A percentile compares a stretch with the other conserved stretches of the same genome.
These are phyloP conservation scores for Apodemus speciosus DNA, from an alignment of 2,113 vertebrate species.

Conservation along the genomic window DNA sequence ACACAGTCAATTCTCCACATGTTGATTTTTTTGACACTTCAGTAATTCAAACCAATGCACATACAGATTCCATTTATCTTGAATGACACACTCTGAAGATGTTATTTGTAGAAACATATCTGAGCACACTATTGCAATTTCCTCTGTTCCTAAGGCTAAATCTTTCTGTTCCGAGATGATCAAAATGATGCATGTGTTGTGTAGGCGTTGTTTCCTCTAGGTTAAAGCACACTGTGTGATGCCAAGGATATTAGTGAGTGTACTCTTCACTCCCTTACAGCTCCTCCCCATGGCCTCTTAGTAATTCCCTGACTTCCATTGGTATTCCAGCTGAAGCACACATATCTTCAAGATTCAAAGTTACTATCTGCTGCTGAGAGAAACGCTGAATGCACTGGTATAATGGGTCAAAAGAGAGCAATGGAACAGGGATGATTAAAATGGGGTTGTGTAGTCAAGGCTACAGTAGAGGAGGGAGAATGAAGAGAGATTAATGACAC, in stretches of 20 bases:
- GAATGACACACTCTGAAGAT: background rate
- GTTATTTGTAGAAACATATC: background rate
- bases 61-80: conserved; percentile 44
- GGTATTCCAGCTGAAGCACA: too few species aligned
- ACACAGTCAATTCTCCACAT: conserved; percentile 39
- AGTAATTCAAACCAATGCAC: conserved; percentile 22
- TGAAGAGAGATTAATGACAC: background rate
- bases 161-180: conserved; percentile 13
- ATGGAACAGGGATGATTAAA: background rate
- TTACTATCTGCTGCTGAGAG: background rate
- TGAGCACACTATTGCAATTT: background rate
- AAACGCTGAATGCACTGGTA: background rate
- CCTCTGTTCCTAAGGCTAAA: background rate
- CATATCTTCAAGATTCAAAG: background rate
- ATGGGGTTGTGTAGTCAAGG: background rate
- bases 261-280: background rate
- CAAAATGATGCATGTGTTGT: conserved; percentile 21
- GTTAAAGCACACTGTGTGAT: conserved; percentile 1
- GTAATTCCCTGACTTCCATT: background rate
- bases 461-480: background rate
- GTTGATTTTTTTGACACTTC: conserved; percentile 37
- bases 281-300: background rate
- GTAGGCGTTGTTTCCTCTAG: background rate
- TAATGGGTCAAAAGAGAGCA: background rate
- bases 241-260: background rate